Conservation (phyloP, 2,113 vertebrate species). For the Xenus cinereus region DNA sequence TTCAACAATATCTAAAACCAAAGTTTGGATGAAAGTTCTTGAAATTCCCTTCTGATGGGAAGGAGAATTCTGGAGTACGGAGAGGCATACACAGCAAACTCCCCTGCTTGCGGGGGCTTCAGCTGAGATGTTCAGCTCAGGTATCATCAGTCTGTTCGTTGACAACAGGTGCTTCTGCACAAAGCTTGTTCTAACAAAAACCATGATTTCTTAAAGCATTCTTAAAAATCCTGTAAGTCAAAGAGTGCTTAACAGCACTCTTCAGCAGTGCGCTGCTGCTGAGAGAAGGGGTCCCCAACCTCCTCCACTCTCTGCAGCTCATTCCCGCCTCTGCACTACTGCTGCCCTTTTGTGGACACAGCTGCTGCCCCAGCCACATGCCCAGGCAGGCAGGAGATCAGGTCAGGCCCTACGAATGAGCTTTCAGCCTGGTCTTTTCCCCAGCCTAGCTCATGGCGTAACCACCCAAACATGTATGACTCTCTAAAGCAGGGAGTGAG, state of each 20-base stretch:
- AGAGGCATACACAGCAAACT: background rate
- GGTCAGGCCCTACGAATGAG: background rate
- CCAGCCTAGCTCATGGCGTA: background rate
- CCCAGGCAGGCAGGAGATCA: rapidly evolving
- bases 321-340: background rate
- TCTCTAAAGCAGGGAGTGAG: background rate
- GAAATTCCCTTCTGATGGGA: background rate
- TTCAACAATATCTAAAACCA: background rate
- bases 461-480: rapidly evolving
- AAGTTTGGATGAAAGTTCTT: background rate
- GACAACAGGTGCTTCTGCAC: background rate
- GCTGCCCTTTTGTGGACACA: background rate
- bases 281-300: background rate
- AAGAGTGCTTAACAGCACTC: background rate
- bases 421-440: background rate
- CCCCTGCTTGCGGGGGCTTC: rapidly evolving
- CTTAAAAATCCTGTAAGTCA: background rate
- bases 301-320: background rate
- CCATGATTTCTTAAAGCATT: background rate
- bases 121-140: background rate
- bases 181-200: background rate
- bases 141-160: background rate
- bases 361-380: background rate
- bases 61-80: background rate
- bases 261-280: background rate